A percentile compares a stretch with the other conserved stretches of the same genome.
phyloP scores from a whole-genome alignment of 1,140 invertebrate genomes.

The Nilaparvata lugens region DNA sequence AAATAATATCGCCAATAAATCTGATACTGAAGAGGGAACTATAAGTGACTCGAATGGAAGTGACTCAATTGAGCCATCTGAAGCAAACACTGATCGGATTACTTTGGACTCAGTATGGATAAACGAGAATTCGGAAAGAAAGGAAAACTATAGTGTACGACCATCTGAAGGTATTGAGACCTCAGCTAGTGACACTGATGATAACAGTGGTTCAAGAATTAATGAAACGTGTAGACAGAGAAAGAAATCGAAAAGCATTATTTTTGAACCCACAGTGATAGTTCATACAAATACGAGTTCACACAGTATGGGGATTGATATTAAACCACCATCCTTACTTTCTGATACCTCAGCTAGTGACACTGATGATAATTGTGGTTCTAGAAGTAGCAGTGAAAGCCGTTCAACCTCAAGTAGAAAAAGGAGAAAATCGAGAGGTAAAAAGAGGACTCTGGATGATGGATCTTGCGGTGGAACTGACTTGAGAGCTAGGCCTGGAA shows the following conservation, averaged over 20 bases:
- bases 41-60: neutral
- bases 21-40: neutral
- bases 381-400: conserved; percentile 39
- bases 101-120: conserved; percentile 22
- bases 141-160: neutral
- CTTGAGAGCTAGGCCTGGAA: conserved; percentile 73
- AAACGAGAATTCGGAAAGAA: conserved; percentile 15
- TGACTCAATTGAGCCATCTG: neutral
- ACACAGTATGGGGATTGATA: no score
- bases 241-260: no score
- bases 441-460: conserved; percentile 24
- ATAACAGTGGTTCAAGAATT: conserved; percentile 10
- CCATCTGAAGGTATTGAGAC: neutral
- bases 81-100: neutral
- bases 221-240: no score
- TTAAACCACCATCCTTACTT: no score
- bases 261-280: no score
- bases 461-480: conserved; percentile 63
- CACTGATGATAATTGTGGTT: no score
- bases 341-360: no score
- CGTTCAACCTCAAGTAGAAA: conserved; percentile 40
- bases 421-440: conserved; percentile 24
- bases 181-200: conserved; percentile 12
- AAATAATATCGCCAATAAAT: neutral
- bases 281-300: no score